These are phyloP conservation scores for Melanotaenia nigrans DNA, from an alignment of 2,797 vertebrate species.

Conservation along the genomic window DNA sequence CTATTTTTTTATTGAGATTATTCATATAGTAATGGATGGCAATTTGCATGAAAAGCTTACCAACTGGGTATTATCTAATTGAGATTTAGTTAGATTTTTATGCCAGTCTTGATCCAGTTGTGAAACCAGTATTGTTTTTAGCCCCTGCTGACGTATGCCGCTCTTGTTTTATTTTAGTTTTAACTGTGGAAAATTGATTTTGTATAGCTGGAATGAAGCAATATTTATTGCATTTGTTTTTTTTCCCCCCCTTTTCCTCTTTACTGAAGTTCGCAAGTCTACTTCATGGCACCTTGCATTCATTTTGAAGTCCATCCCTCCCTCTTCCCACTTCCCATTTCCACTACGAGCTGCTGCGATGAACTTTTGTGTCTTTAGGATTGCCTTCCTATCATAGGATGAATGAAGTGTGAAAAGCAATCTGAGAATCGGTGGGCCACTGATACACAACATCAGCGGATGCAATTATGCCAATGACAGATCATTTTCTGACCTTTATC, in stretches of 20 bases:
- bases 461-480: conserved; percentile 83
- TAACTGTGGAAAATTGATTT: not conserved
- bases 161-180: not conserved
- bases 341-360: conserved; percentile 42
- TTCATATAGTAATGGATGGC: too few species aligned
- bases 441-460: conserved; percentile 71
- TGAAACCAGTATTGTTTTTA: too few species aligned
- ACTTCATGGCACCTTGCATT: conserved; percentile 28
- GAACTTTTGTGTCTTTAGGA: conserved; percentile 74
- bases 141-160: too few species aligned
- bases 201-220: not conserved
- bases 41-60: too few species aligned
- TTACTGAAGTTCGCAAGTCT: not conserved
- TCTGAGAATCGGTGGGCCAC: conserved; percentile 66
- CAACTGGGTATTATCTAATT: too few species aligned
- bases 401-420: conserved; percentile 84
- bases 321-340: conserved; percentile 40
- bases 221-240: not conserved
- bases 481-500: conserved; percentile 81
- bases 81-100: too few species aligned
- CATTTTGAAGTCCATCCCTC: conserved; percentile 24
- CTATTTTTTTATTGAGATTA: too few species aligned
- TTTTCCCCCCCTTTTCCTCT: not conserved
- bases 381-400: conserved; percentile 80
- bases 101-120: too few species aligned